phyloP scores from a whole-genome alignment of 2,797 vertebrate species.

The Ceyx erithaca region DNA sequence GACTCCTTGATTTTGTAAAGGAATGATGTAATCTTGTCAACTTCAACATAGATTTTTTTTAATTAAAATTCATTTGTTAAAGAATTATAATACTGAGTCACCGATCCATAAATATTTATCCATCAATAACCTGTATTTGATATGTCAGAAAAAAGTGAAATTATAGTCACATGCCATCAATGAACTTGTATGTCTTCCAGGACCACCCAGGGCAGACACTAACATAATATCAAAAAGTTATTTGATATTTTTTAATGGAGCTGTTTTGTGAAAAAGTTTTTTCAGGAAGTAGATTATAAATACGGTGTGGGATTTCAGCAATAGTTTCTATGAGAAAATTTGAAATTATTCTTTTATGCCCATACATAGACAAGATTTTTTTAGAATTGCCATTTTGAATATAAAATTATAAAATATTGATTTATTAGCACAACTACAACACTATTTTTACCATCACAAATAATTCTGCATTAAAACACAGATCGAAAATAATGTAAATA shows the following conservation, averaged over 20 bases:
- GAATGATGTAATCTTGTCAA: neutral
- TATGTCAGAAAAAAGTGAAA: too few species aligned
- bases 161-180: too few species aligned
- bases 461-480: neutral
- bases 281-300: too few species aligned
- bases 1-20: neutral
- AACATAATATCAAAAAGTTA: too few species aligned
- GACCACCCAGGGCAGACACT: too few species aligned
- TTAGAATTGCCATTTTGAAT: neutral
- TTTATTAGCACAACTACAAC: neutral
- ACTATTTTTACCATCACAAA: neutral
- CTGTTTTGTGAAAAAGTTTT: too few species aligned
- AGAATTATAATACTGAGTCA: neutral
- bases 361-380: neutral
- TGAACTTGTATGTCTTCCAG: too few species aligned
- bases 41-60: neutral
- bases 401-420: neutral
- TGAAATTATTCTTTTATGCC: neutral
- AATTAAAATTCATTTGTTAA: neutral
- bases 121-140: too few species aligned
- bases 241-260: too few species aligned
- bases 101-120: too few species aligned
- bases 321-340: neutral
- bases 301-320: too few species aligned
- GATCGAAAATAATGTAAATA: neutral